Base-by-base conservation (phyloP, 2,888 invertebrate genomes). In the Celastrina argiolus region DNA sequence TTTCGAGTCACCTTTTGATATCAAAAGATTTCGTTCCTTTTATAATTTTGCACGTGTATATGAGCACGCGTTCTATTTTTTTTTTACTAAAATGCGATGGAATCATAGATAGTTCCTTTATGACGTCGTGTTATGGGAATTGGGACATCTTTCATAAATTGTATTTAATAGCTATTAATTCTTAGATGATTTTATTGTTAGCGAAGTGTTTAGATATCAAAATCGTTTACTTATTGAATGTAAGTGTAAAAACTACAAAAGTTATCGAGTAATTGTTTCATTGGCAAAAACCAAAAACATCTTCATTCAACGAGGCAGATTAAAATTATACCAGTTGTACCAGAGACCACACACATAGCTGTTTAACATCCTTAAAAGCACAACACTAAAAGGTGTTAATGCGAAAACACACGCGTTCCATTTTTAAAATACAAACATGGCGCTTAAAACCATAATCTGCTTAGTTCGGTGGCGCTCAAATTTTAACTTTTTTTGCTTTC, bases 351-450 rank as follows among this genome's bases (percentile, higher is more conserved):
- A 89, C 90, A 89, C 86, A 83, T 74, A 74, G 85, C 67, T 73
- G 73, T 72, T 74, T 70, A 63, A 70, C 67, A 71, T 77, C 76
- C 78, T 79, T 83, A 82, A 83, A 84, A 85, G 82, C 79, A 80
- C 80, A 80, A 82, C 85, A 88, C 85, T 90, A 87, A 89, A 90
- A 89, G 88, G 90, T 87, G 90, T 81, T 90, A 90, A 90, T 79
- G 81, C 82, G 82, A 85, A 89, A 87, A 82, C 81, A 85, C 82
- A 83, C 76, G 68, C 73, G 81, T 81, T 78, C 85, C 85, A 84
- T 87, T 87, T 87, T 86, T 84, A 80, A 79, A 86, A 83, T 75
- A 76, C 80, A 87, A 89, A 88, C 82, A 87, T 79, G 80, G 81
- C 79, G 78, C 79, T 83, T 83, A 85, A 82, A 82, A 80, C 86